Evolutionary conservation across 2,888 invertebrate species (phyloP), one percentile per base, ranked within the genome.

Genomic region (Polyommatus icarus): DNA sequence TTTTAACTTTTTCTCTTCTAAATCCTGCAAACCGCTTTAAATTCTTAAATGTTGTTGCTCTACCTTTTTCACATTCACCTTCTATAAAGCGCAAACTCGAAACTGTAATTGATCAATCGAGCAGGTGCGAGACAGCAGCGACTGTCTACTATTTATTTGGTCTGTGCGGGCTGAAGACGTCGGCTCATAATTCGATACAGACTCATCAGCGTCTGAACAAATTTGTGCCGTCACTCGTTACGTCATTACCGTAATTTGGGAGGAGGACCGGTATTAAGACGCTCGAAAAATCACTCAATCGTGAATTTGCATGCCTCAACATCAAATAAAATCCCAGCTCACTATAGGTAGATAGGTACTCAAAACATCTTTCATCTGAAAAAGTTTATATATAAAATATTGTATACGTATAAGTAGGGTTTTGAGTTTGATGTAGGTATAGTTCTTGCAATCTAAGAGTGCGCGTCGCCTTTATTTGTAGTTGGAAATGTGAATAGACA

Each of bases 131-230:
- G n/a, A n/a, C n/a, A n/a, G n/a, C 32, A 75, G 29, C 29, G 24
- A 32, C 67, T 67, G 29, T 67, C 67, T 78, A 79, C 76, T 78
- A 77, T 77, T 73, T 79, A 80, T 77, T 54, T 29, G 29, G 67
- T 67, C 77, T 79, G 80, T 79, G 79, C 61, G 79, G 32, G 50
- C 71, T 59, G 73, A 29, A 71, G 78, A 61, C 77, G 80, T 79
- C 80, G 75, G 67, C 82, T 81, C 80, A 79, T 86, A 86, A 86
- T 85, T 87, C 82, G 84, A 90, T 90, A 86, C 83, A 86, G 84
- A 86, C 87, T 87, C 87, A 89, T 89, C 88, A 86, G 83, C 83
- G 82, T 82, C 84, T 82, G 81, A 78, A 80, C 82, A 80, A 82
- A 80, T 80, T 82, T 82, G 80, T 80, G 81, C 80, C 78, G 77